These are phyloP conservation scores for Leptonema lineaticorne DNA, from an alignment of 1,140 invertebrate species.

Conservation along the genomic window DNA sequence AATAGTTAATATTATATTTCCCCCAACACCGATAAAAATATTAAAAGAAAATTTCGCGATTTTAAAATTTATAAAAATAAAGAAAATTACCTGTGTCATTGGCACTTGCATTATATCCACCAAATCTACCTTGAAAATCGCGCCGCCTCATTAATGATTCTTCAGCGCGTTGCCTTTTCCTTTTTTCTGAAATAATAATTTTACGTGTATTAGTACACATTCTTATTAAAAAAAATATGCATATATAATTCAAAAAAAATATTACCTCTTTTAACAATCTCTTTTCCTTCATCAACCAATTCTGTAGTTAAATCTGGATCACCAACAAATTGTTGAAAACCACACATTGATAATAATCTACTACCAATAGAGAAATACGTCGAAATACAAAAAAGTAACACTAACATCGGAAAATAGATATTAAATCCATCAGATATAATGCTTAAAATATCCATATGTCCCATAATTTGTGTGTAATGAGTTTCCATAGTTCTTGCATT, in stretches of 20 bases:
- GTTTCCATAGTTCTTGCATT: conserved; percentile 79
- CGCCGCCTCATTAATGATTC: conserved; percentile 72
- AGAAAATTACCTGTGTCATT: conserved; percentile 36
- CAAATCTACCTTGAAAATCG: conserved; percentile 69
- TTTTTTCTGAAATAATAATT: conserved; percentile 64
- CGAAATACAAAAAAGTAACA: conserved; percentile 89
- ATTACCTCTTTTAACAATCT: conserved; percentile 81
- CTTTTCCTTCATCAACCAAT: conserved; percentile 88
- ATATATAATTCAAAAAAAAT: conserved; percentile 22
- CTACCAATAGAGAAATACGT: conserved; percentile 96
- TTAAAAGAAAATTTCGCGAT: too few relatives aligned
- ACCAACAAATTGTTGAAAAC: conserved; percentile 94
- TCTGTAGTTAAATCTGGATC: conserved; percentile 93
- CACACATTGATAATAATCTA: conserved; percentile 81
- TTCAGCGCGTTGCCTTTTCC: conserved; percentile 76
- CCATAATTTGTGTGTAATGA: conserved; percentile 97
- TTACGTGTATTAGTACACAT: not conserved
- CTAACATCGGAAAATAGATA: conserved; percentile 97
- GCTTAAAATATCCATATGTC: conserved; percentile 97
- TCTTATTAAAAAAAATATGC: not conserved
- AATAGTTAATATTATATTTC: too few relatives aligned
- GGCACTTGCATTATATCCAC: conserved; percentile 49
- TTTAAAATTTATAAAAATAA: too few relatives aligned
- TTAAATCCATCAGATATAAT: conserved; percentile 98
- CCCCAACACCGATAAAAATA: too few relatives aligned